Percentiles rank a stretch among this genome's conserved stretches.
Evolutionary conservation across 1,140 invertebrate species (phyloP).

Genomic region (Yoshiicerus persimilis): DNA sequence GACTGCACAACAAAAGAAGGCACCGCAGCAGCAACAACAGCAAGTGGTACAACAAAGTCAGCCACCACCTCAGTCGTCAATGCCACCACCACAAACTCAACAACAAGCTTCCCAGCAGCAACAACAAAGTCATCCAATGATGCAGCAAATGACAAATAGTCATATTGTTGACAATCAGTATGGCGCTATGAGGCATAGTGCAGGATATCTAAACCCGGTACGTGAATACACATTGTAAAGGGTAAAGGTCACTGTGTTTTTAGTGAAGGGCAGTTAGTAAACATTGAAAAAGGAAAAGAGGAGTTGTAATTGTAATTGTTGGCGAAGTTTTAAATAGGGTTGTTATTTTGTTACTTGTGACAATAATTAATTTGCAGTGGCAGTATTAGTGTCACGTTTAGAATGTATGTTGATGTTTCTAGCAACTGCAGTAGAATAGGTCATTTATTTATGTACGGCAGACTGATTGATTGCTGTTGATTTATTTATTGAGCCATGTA

Average conservation of each 20-base stretch:
- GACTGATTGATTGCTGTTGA: neutral
- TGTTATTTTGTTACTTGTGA: neutral
- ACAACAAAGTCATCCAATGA: slow-evolving; percentile 55
- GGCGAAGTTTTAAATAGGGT: neutral
- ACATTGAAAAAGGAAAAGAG: no score
- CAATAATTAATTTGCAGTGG: neutral
- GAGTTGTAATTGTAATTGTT: no score
- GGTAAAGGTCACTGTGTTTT: neutral
- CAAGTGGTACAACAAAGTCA: slow-evolving; percentile 50
- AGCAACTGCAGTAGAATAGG: no score
- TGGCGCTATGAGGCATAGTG: slow-evolving; percentile 33
- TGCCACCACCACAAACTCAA: slow-evolving; percentile 40
- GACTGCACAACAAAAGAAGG: slow-evolving; percentile 53
- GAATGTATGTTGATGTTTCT: neutral
- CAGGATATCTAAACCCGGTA: slow-evolving; percentile 40
- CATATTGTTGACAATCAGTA: slow-evolving; percentile 41
- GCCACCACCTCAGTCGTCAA: slow-evolving; percentile 55
- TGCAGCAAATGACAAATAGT: slow-evolving; percentile 54
- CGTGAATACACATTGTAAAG: neutral
- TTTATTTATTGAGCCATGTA: neutral
- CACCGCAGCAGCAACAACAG: slow-evolving; percentile 55
- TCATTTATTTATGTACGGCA: neutral
- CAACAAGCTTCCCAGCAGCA: slow-evolving; percentile 46
- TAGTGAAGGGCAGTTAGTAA: no score
- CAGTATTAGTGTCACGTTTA: no score